Conservation (phyloP, 2,888 invertebrate species). For the Hypolimnas misippus region DNA sequence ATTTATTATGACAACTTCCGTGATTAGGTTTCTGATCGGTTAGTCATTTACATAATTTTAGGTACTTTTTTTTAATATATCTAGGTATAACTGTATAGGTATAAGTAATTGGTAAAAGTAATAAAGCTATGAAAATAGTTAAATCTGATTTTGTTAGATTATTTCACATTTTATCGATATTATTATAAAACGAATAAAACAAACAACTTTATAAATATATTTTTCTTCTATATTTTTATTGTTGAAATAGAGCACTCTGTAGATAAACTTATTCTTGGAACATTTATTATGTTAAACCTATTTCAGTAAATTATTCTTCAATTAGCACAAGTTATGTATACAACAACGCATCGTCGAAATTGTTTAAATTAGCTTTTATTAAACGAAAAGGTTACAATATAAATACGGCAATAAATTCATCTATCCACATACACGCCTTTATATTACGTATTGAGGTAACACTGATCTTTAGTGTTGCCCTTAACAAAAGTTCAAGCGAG, state of each 20-base stretch:
- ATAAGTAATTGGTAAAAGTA: too few relatives aligned
- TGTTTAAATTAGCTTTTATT: conserved; percentile 10
- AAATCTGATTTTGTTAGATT: too few relatives aligned
- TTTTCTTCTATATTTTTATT: too few relatives aligned
- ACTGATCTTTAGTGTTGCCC: conserved; percentile 13
- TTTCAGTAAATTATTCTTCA: neutral
- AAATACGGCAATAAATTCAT: conserved; percentile 17
- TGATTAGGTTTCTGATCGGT: too few relatives aligned
- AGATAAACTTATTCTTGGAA: too few relatives aligned
- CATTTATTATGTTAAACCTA: too few relatives aligned
- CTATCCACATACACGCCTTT: neutral
- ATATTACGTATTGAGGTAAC: neutral
- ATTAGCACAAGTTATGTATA: neutral
- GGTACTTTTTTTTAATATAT: neutral
- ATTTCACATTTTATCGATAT: too few relatives aligned
- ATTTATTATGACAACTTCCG: neutral
- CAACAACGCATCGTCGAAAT: conserved; percentile 4
- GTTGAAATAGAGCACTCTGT: too few relatives aligned
- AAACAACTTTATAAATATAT: too few relatives aligned
- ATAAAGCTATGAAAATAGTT: too few relatives aligned
- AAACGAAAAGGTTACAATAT: conserved; percentile 3
- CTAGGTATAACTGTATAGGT: neutral
- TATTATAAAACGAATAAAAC: too few relatives aligned
- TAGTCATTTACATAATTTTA: too few relatives aligned
- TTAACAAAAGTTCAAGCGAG: conserved; percentile 19